A percentile compares a stretch with the other conserved stretches of the same genome.
Conservation (phyloP, 2,113 vertebrate species). For the Istiophorus platypterus region DNA sequence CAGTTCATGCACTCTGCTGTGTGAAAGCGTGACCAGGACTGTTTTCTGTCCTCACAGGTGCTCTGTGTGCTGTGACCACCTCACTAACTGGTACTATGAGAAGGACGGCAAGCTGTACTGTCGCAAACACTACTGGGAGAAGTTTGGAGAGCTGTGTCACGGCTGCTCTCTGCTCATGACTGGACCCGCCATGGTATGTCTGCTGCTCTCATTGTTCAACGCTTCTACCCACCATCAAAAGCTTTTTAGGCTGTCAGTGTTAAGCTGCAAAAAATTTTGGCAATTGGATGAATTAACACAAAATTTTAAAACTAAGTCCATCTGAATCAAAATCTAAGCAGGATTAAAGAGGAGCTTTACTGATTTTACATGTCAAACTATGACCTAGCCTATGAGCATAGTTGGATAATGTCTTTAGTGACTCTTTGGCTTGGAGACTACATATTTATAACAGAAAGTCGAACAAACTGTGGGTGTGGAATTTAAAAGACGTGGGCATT, state of each 20-base stretch:
- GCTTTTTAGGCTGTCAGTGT: neutral
- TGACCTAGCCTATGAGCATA: neutral
- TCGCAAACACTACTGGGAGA: constrained; percentile 94
- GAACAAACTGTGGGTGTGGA: neutral
- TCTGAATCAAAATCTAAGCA: too few relatives aligned
- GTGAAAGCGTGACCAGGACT: neutral
- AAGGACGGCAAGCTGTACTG: constrained; percentile 94
- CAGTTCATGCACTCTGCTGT: neutral
- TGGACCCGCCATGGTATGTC: constrained; percentile 93
- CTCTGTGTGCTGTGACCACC: constrained; percentile 92
- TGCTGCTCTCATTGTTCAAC: neutral
- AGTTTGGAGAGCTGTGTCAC: constrained; percentile 95
- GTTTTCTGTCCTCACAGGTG: constrained; percentile 83
- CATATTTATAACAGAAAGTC: neutral
- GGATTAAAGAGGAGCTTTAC: neutral
- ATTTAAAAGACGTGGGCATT: neutral
- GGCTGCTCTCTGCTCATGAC: constrained; percentile 97
- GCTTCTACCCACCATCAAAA: neutral
- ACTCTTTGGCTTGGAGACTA: neutral
- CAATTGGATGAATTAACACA: neutral
- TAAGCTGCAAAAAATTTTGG: neutral
- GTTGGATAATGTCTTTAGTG: neutral
- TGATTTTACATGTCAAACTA: neutral
- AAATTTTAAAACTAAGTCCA: too few relatives aligned
- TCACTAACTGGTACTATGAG: constrained; percentile 97